Conservation (phyloP, 1,140 invertebrate genomes). For the Venturia canescens region DNA sequence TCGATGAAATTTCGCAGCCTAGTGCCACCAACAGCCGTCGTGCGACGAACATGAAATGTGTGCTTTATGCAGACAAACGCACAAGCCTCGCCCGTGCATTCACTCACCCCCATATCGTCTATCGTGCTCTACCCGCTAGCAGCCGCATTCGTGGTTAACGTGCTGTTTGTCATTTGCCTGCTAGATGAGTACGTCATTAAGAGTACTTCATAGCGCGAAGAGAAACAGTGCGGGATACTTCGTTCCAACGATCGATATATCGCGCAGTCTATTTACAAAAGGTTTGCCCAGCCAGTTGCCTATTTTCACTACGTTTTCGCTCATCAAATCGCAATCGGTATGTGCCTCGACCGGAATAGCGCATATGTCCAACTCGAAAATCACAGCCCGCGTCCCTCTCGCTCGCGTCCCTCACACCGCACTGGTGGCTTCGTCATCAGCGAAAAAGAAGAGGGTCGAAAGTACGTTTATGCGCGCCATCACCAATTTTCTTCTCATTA, state of each 20-base stretch:
- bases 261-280: background rate
- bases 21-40: background rate
- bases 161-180: constrained; percentile 32
- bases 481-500: background rate
- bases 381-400: background rate
- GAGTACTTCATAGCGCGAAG: constrained; percentile 4
- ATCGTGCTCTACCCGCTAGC: background rate
- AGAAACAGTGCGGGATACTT: background rate
- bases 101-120: background rate
- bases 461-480: background rate
- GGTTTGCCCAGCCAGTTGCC: background rate
- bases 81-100: background rate
- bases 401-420: background rate
- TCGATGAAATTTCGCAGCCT: constrained; percentile 4
- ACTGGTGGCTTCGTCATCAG: background rate
- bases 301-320: constrained; percentile 4
- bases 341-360: background rate
- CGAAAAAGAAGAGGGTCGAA: background rate
- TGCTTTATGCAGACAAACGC: background rate
- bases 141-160: background rate
- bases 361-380: background rate
- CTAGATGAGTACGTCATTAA: constrained; percentile 13
- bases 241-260: background rate
- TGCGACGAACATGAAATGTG: background rate
- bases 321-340: background rate